Evolutionary conservation across 2,797 vertebrate species (phyloP), one percentile per base, ranked within the genome.

Genomic region (Morus bassanus): DNA sequence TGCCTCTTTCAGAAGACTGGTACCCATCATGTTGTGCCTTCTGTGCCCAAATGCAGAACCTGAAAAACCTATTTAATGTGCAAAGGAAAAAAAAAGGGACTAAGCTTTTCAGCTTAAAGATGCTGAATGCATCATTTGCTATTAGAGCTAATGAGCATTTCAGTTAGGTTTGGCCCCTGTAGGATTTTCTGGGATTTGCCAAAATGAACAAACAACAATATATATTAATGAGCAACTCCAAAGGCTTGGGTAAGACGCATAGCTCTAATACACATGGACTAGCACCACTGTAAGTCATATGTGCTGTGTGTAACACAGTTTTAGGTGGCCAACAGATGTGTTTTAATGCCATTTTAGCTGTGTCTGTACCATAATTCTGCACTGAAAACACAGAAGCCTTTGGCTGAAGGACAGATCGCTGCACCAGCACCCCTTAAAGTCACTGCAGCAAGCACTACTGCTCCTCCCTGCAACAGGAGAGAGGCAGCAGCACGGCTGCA

Each of bases 131-230:
- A 23, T 86, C 63, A 54, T 74, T 93, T 97, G 50, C 75, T 70
- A 50, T 89, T 88, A 96, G 85, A 97, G 53, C 57, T 97, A 98
- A 96, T 94, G 88, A 96, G 91, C 41, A 92, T 94, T 96, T 92
- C 82, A 88, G 85, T 92, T 90, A 95, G 31, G n/a, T 89, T 96
- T 93, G 89, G 50, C 23, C 85, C 84, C 81, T 93, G 79, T 77
- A 95, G 88, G 75, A 89, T 65, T 87, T 85, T 77, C 83, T 95
- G n/a, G 65, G 33, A 67, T 93, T 87, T 93, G 64, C 46, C 75
- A 89, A 87, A 95, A 76, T 21, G 33, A 72, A 50, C 27, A 56
- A 91, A 81, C 79, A 88, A 70, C 74, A 69, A 46, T 85, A 69
- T 92, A 81, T 91, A 87, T 31, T 93, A 97, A 96, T 83, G 70